Evolutionary conservation across 2,113 vertebrate genomes (phyloP).

Genomic region (Rallus limicola): DNA sequence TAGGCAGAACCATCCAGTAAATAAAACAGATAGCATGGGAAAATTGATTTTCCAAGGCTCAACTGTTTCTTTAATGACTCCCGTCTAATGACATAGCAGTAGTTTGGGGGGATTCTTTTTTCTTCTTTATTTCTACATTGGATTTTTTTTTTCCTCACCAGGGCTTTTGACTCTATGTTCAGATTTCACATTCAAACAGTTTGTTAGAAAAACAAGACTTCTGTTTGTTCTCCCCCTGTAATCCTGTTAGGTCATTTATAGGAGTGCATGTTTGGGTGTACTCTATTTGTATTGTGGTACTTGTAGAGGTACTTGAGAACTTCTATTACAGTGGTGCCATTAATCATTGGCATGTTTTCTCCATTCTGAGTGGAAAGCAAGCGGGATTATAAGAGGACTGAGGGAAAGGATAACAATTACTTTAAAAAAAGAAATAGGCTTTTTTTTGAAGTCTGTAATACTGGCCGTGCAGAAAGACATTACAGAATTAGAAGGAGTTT

Average conservation of each 20-base stretch:
- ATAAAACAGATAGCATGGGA: background rate
- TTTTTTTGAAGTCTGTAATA: background rate
- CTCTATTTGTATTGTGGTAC: background rate
- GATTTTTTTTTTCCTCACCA: background rate
- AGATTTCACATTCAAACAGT: background rate
- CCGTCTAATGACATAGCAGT: background rate
- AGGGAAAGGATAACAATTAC: background rate
- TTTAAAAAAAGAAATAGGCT: rapidly evolving
- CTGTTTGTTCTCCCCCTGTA: background rate
- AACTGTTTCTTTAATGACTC: background rate
- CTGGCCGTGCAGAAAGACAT: background rate
- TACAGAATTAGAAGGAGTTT: background rate
- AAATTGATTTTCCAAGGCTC: background rate
- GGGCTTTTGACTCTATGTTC: background rate
- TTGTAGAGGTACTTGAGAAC: background rate
- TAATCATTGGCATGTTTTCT: background rate
- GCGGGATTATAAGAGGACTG: background rate
- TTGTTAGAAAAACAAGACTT: background rate
- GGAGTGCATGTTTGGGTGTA: background rate
- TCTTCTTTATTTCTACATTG: background rate
- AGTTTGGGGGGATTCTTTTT: background rate
- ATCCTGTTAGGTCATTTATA: background rate
- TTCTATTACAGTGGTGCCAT: background rate
- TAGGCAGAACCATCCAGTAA: background rate
- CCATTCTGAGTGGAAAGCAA: background rate